Percentiles rank a stretch among this genome's conserved stretches.
phyloP scores from a whole-genome alignment of 2,113 vertebrate species.

The Pteronura brasiliensis region DNA sequence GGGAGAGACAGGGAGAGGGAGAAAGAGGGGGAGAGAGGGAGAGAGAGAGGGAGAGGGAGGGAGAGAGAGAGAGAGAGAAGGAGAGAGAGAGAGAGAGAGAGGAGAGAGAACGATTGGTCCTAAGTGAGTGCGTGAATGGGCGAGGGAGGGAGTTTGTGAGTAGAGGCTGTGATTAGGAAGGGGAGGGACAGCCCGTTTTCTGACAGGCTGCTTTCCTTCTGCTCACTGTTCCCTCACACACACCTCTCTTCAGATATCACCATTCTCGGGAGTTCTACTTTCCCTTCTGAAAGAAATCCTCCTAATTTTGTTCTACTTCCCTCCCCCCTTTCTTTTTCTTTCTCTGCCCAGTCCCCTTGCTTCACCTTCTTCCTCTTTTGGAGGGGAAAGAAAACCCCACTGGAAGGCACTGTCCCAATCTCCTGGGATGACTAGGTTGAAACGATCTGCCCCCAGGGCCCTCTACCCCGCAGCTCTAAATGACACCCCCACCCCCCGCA shows the following conservation, averaged over 20 bases:
- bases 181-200: constrained; percentile 84
- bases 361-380: constrained; percentile 57
- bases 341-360: background rate
- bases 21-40: background rate
- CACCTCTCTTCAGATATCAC: constrained; percentile 85
- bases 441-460: background rate
- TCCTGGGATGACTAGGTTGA: background rate
- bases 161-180: constrained; percentile 87
- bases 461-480: background rate
- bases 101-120: constrained; percentile 83
- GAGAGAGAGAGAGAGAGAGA: background rate
- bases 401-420: background rate
- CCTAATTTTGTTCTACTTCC: constrained; percentile 52
- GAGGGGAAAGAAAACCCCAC: background rate
- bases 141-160: constrained; percentile 88
- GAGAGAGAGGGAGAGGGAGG: background rate
- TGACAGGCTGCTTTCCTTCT: constrained; percentile 85
- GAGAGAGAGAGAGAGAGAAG: accelerated
- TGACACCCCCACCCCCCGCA: accelerated
- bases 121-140: constrained; percentile 90
- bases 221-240: constrained; percentile 83
- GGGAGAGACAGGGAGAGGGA: constrained; percentile 67
- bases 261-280: constrained; percentile 75
- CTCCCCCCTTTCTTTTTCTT: background rate
- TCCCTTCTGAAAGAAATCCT: constrained; percentile 66